Conservation (phyloP, 2,113 vertebrate species). For the Cryptoleucopteryx plumbea region DNA sequence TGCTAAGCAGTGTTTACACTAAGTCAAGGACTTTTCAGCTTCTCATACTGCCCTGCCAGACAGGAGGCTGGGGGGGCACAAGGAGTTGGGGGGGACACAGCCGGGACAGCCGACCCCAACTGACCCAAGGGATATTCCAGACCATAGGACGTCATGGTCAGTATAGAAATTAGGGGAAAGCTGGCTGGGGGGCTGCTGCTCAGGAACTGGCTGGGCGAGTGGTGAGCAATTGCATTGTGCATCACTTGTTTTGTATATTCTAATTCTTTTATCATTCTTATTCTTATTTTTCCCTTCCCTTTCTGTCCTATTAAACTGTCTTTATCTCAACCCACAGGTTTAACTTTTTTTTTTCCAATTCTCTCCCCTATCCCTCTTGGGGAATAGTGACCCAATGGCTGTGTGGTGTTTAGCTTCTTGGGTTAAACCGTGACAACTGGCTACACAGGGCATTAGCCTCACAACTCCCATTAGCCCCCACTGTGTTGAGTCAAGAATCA, state of each 20-base stretch:
- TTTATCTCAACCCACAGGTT: background rate
- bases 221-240: background rate
- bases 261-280: background rate
- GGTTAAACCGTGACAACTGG: background rate
- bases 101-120: too few relatives aligned
- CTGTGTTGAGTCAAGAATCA: slow-evolving; percentile 28
- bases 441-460: background rate
- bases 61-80: background rate
- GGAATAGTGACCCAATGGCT: background rate
- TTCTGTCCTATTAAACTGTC: background rate
- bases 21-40: background rate
- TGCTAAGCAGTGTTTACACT: background rate
- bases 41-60: background rate
- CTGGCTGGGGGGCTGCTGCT: background rate
- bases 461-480: slow-evolving; percentile 20
- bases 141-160: background rate
- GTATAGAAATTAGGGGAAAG: background rate
- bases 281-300: background rate
- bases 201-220: background rate
- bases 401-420: background rate
- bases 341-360: background rate
- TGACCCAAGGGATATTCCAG: too few relatives aligned
- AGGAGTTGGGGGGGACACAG: background rate
- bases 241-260: background rate
- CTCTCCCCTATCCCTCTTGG: too few relatives aligned